Conservation (phyloP, 2,113 vertebrate species). For the Periophthalmus modestus region DNA sequence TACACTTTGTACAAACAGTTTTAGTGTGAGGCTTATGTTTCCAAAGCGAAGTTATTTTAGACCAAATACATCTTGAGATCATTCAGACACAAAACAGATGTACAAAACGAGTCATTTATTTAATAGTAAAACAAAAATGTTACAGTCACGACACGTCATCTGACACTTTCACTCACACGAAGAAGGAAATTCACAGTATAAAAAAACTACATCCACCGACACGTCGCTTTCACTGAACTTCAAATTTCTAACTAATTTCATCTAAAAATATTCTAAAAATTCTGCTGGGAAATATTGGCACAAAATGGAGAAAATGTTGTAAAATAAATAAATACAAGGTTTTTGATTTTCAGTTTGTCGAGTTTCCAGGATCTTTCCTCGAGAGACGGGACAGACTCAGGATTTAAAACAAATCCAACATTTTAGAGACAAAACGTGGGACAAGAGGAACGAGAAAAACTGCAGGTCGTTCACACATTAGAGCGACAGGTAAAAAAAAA, state of each 20-base stretch:
- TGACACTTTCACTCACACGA: not conserved
- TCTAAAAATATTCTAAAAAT: not conserved
- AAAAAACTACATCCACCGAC: not conserved
- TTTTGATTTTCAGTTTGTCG: not conserved
- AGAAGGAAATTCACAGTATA: not conserved
- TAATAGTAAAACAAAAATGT: not conserved
- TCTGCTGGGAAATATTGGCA: not conserved
- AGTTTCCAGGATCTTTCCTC: not conserved
- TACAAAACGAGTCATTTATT: conserved; percentile 1
- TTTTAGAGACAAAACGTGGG: no score
- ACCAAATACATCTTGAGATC: not conserved
- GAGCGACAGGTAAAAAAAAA: no score
- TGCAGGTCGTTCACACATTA: no score
- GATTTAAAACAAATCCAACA: no score
- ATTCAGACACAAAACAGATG: not conserved
- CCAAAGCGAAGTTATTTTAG: no score
- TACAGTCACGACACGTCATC: not conserved
- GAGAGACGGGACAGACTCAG: not conserved
- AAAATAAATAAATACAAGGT: not conserved
- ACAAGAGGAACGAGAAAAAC: no score
- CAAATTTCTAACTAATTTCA: not conserved
- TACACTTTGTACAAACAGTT: no score
- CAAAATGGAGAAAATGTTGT: not conserved
- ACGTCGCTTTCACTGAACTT: not conserved
- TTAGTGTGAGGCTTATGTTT: no score